phyloP scores from a whole-genome alignment of 2,888 invertebrate genomes.

The Drosophila rellima region DNA sequence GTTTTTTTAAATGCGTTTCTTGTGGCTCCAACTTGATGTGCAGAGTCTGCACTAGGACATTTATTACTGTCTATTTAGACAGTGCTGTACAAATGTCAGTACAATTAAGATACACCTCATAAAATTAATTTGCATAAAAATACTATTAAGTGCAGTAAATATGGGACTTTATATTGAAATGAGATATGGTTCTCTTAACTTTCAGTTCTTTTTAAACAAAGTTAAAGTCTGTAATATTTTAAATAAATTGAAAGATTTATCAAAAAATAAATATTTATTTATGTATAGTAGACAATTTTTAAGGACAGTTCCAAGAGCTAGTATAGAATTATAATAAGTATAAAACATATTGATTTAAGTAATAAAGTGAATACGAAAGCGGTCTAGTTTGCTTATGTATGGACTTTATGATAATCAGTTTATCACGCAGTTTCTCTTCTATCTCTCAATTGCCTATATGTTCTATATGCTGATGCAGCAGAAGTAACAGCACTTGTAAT shows the following conservation, averaged over 20 bases:
- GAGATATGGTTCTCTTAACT: too few species aligned
- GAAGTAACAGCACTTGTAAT: background rate
- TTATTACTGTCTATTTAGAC: background rate
- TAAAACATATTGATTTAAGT: too few species aligned
- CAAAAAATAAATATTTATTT: too few species aligned
- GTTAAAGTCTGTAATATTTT: too few species aligned
- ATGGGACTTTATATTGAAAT: too few species aligned
- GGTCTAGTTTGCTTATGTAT: background rate
- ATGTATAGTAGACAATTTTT: too few species aligned
- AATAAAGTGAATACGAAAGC: too few species aligned
- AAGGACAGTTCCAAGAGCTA: too few species aligned
- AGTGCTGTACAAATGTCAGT: background rate
- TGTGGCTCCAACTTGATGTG: background rate
- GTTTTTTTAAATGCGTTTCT: background rate
- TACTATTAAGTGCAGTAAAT: background rate
- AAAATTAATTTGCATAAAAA: conserved; percentile 4
- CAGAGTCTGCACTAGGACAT: background rate
- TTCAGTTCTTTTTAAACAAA: too few species aligned
- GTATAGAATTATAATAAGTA: too few species aligned
- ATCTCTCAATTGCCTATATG: background rate
- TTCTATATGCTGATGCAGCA: background rate
- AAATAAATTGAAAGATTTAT: too few species aligned
- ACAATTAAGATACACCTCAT: conserved; percentile 4
- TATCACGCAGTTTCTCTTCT: background rate
- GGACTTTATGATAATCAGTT: background rate